These are phyloP conservation scores for Papilio polytes DNA, from an alignment of 1,140 invertebrate genomes.

Conservation along the genomic window DNA sequence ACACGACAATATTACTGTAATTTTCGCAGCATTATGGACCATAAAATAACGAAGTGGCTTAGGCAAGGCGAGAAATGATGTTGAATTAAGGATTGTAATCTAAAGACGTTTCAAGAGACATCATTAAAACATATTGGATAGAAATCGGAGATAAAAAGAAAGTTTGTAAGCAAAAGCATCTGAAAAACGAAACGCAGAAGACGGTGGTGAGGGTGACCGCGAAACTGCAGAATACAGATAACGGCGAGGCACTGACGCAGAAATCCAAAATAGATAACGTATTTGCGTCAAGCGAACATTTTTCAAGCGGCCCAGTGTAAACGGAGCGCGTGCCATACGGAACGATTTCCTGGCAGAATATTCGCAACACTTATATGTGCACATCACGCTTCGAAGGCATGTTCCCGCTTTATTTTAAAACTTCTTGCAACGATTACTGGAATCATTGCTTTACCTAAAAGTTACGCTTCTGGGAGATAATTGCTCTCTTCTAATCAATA, in stretches of 20 bases:
- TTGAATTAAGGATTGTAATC: slow-evolving; percentile 36
- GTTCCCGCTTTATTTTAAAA: slow-evolving; percentile 63
- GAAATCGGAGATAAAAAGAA: not conserved
- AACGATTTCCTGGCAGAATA: slow-evolving; percentile 79
- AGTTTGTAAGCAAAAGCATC: slow-evolving; percentile 37
- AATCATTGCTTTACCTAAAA: not conserved
- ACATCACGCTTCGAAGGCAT: slow-evolving; percentile 62
- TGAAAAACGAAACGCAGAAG: slow-evolving; percentile 49
- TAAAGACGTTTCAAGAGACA: slow-evolving; percentile 24
- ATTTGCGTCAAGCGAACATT: slow-evolving; percentile 82
- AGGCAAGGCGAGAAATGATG: not conserved
- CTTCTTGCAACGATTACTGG: slow-evolving; percentile 16
- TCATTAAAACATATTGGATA: not conserved
- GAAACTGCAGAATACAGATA: slow-evolving; percentile 76
- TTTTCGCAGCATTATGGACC: too few relatives aligned
- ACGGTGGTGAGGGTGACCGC: slow-evolving; percentile 66
- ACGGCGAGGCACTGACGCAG: slow-evolving; percentile 74
- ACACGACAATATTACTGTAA: not conserved
- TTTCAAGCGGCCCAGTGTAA: slow-evolving; percentile 76
- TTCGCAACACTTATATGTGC: slow-evolving; percentile 63
- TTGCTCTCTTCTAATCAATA: not conserved
- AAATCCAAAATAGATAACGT: slow-evolving; percentile 82
- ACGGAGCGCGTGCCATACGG: slow-evolving; percentile 72
- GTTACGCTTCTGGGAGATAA: not conserved
- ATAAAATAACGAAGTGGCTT: too few relatives aligned